Base-by-base conservation (phyloP, 2,888 invertebrate species). In the Belgica antarctica region DNA sequence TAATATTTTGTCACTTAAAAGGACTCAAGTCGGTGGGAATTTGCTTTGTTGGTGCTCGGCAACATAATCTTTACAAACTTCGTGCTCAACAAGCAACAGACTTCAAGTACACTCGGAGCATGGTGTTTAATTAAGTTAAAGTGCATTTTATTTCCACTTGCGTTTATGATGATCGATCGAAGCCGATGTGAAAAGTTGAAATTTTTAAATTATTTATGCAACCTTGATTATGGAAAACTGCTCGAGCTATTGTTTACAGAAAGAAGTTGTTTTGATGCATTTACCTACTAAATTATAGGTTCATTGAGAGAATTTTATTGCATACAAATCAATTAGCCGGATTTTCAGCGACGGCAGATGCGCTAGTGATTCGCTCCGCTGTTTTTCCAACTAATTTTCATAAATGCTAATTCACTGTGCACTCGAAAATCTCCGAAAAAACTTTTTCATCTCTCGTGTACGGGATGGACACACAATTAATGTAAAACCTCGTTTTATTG, bases 1-100 rank as follows among this genome's bases (percentile, higher is more conserved):
- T 22, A 52, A 52, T 52, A 52, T 52, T 52, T 52, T 52, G 52
- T 12, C 52, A 52, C 52, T 19, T 52, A 8, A 52, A n/a, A 52
- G 52, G 17, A 22, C n/a, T 19, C 22, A 52, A 52, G 52, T 41
- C 15, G n/a, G 41, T 41, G 41, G 15, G 41, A 41, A 41, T 2
- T 41, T 41, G n/a, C n/a, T 41, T n/a, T n/a, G 41, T 31, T 31
- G 15, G 41, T n/a, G 41, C 12, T n/a, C 15, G n/a, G 15, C 41
- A n/a, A 41, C 41, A 41, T n/a, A 41, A 41, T 41, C 12, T 41
- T 2, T 41, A 15, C 52, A 15, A 46, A 47, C 17, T 66, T 66
- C 65, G 65, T 66, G 65, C 47, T 66, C 65, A 66, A 66, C 47
- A 28, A 28, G 24, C 47, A 66, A 46, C 17, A 47, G 41, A 22